A percentile compares a stretch with the other conserved stretches of the same genome.
Evolutionary conservation across 2,797 vertebrate genomes (phyloP).

Genomic region (Lithobates sylvaticus): DNA sequence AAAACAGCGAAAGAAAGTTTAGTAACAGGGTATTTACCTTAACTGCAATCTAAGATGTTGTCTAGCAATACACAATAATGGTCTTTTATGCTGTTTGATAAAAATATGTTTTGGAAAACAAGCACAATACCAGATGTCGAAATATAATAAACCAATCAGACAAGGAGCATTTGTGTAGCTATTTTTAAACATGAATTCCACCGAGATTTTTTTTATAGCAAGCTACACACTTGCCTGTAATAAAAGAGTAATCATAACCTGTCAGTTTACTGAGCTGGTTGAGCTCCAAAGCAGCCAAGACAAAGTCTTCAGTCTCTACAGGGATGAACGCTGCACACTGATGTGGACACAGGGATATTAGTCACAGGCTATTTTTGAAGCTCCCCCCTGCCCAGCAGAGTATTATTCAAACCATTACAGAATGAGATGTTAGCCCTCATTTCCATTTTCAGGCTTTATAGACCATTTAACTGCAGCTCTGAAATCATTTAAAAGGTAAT

Average conservation of each 20-base stretch:
- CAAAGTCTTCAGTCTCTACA: constrained; percentile 44
- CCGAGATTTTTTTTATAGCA: constrained; percentile 15
- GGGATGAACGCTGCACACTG: constrained; percentile 47
- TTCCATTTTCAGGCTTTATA: constrained; percentile 70
- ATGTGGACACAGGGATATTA: constrained; percentile 64
- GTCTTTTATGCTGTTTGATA: background rate
- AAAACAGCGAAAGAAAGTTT: too few species aligned
- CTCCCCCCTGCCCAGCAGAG: constrained; percentile 56
- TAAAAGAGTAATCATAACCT: constrained; percentile 57
- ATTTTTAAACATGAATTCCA: constrained; percentile 51
- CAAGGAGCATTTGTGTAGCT: constrained; percentile 17
- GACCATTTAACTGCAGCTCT: constrained; percentile 67
- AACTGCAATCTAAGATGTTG: too few species aligned
- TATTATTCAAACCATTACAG: constrained; percentile 66
- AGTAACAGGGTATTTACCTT: too few species aligned
- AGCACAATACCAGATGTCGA: constrained; percentile 43
- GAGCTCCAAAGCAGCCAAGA: constrained; percentile 51
- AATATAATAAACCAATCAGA: constrained; percentile 41
- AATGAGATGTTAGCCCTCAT: constrained; percentile 67
- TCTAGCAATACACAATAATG: too few species aligned
- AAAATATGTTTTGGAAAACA: constrained; percentile 57
- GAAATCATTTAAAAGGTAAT: constrained; percentile 71
- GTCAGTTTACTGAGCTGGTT: constrained; percentile 41
- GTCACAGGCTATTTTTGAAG: constrained; percentile 70
- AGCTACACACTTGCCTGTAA: constrained; percentile 30